These are phyloP conservation scores for Pangasius djambal DNA, from an alignment of 2,797 vertebrate species.

Conservation along the genomic window DNA sequence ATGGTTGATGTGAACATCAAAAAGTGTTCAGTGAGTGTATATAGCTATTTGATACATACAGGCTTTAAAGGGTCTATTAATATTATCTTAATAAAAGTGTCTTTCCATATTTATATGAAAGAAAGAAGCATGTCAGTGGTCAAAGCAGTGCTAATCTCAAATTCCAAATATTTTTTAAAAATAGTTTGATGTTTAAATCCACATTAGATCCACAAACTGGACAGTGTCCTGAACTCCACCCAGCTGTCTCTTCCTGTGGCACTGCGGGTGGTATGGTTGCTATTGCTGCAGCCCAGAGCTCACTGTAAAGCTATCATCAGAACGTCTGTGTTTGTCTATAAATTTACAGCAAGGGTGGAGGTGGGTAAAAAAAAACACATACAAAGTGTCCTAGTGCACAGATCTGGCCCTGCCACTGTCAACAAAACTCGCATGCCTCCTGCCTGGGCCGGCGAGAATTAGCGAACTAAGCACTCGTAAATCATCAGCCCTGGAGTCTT, in stretches of 20 bases:
- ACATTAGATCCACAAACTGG: not conserved
- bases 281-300: conserved; percentile 26
- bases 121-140: not conserved
- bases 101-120: not conserved
- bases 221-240: conserved; percentile 12
- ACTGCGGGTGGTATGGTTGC: conserved; percentile 34
- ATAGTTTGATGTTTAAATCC: not conserved
- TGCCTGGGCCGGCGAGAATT: conserved; percentile 60
- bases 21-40: not conserved
- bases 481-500: conserved; percentile 61
- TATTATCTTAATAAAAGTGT: not conserved
- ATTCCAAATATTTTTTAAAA: not conserved
- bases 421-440: conserved; percentile 62
- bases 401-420: conserved; percentile 49
- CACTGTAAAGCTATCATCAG: conserved; percentile 49
- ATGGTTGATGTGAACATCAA: not conserved
- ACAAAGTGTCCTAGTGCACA: conserved; percentile 36
- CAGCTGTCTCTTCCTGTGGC: conserved; percentile 26
- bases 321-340: conserved; percentile 54
- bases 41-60: not conserved
- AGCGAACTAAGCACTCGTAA: conserved; percentile 68
- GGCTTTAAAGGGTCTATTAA: not conserved
- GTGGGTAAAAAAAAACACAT: conserved; percentile 34
- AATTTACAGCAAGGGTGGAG: conserved; percentile 51
- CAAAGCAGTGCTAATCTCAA: not conserved